Evolutionary conservation across 2,888 invertebrate genomes (phyloP), one percentile per base, ranked within the genome.

Genomic region (Parasteatoda lunata): DNA sequence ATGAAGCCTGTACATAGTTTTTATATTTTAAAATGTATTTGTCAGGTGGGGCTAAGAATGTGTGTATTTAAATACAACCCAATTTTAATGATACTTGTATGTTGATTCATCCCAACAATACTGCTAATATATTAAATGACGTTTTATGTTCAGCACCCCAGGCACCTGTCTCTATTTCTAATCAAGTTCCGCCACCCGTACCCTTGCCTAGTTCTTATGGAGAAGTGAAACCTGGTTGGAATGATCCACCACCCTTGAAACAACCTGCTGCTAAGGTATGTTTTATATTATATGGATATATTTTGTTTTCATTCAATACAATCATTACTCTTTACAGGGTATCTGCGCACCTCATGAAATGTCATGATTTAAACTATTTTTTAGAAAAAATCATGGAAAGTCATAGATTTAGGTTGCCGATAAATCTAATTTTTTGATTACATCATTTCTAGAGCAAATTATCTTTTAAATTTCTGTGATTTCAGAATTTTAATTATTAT

Each of bases 221-320:
- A n/a, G 86, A 86, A 71, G 52, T 82, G 5, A 86, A 89, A 69
- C 89, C 89, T 4, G 89, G 89, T 85, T 92, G 92, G 92, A 92
- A 92, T 89, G 92, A 92, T 88, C 92, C 92, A 6, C 92, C 92
- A n/a, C 78, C 90, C 77, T 89, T 91, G 5, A 89, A 73, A 49
- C 66, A 73, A 13, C 54, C 82, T 30, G 15, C 82, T 52, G 30
- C 45, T 8, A 82, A 87, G 77, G 86, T 87, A 59, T 59, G 3
- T 54, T 54, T 54, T 54, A 54, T 4, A 11, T 54, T 2, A 54
- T 11, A 54, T 54, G 3, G 54, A 54, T 54, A 3, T 9, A 59
- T 59, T 59, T 4, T 59, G 9, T 59, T 59, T 13, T 13, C 59
- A n/a, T n/a, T n/a, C n/a, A n/a, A n/a, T n/a, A n/a, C n/a, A n/a